These are phyloP conservation scores for Anthophora plumipes DNA, from an alignment of 2,888 invertebrate genomes.

Conservation along the genomic window DNA sequence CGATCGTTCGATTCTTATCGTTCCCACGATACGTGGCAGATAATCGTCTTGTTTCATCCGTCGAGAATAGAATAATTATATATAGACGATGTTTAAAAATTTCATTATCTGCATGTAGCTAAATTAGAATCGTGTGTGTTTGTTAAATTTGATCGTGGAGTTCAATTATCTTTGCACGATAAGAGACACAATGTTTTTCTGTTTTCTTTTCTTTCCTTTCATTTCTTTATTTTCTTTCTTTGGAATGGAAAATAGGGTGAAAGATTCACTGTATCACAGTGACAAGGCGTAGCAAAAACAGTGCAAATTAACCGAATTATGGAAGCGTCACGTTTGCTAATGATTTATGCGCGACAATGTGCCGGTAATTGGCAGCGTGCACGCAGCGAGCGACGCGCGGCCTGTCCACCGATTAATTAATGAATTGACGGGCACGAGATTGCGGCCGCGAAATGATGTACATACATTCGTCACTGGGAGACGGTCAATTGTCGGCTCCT, in stretches of 20 bases:
- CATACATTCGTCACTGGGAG: slow-evolving; percentile 69
- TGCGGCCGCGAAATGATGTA: slow-evolving; percentile 71
- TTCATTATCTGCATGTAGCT: no score
- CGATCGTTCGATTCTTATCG: slow-evolving; percentile 35
- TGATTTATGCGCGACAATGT: slow-evolving; percentile 75
- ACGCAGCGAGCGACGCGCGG: slow-evolving; percentile 61
- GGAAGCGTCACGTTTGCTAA: slow-evolving; percentile 72
- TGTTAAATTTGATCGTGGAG: no score
- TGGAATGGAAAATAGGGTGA: background rate
- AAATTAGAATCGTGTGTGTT: no score
- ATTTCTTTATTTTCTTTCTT: no score
- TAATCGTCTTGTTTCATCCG: background rate
- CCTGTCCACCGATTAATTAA: slow-evolving; percentile 74
- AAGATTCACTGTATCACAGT: slow-evolving; percentile 3
- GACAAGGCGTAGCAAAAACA: slow-evolving; percentile 63
- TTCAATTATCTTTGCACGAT: no score
- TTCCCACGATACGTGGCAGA: background rate
- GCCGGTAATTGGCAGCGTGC: slow-evolving; percentile 70
- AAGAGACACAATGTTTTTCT: no score
- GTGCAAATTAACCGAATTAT: slow-evolving; percentile 74
- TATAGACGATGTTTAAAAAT: no score
- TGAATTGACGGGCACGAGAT: slow-evolving; percentile 74
- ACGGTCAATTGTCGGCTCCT: slow-evolving; percentile 58
- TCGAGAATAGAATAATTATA: no score
- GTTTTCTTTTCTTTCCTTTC: no score